phyloP scores from a whole-genome alignment of 2,888 invertebrate species.

The Harpagoxenus sublaevis region DNA sequence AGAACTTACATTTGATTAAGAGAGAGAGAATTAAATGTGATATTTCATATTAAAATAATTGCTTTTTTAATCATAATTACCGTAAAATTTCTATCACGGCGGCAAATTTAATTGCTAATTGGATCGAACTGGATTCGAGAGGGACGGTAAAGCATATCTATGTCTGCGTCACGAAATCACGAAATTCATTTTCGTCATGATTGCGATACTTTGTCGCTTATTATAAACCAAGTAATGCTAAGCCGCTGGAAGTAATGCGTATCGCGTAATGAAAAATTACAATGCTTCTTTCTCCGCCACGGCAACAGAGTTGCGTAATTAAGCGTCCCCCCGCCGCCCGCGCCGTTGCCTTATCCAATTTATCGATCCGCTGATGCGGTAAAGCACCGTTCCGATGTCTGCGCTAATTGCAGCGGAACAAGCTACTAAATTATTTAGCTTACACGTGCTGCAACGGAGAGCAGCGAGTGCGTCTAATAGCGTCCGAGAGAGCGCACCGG shows the following conservation, averaged over 20 bases:
- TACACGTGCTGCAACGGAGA: slow-evolving; percentile 59
- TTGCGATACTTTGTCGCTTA: not conserved
- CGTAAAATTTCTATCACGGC: slow-evolving; percentile 1
- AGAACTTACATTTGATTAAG: slow-evolving; percentile 12
- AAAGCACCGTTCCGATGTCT: slow-evolving; percentile 60
- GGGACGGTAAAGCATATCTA: not conserved
- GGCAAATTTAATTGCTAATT: slow-evolving; percentile 29
- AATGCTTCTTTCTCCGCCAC: not conserved
- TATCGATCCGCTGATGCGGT: slow-evolving; percentile 65
- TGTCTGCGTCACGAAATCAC: slow-evolving; percentile 9
- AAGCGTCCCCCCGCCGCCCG: not conserved
- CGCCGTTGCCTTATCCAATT: slow-evolving; percentile 45
- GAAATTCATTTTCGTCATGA: slow-evolving; percentile 30
- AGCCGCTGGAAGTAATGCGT: slow-evolving; percentile 6
- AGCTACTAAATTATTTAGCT: slow-evolving; percentile 70
- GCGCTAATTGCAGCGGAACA: slow-evolving; percentile 68
- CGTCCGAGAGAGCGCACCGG: slow-evolving; percentile 47
- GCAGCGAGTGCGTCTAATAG: slow-evolving; percentile 29
- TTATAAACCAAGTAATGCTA: slow-evolving; percentile 19
- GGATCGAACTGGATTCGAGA: not conserved
- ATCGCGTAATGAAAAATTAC: slow-evolving; percentile 40
- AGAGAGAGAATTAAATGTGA: slow-evolving; percentile 6
- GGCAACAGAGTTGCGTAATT: slow-evolving; percentile 46
- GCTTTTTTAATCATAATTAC: slow-evolving; percentile 6
- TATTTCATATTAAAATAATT: not conserved